phyloP scores from a whole-genome alignment of 2,888 invertebrate species.

The Chymomyza procnemis region DNA sequence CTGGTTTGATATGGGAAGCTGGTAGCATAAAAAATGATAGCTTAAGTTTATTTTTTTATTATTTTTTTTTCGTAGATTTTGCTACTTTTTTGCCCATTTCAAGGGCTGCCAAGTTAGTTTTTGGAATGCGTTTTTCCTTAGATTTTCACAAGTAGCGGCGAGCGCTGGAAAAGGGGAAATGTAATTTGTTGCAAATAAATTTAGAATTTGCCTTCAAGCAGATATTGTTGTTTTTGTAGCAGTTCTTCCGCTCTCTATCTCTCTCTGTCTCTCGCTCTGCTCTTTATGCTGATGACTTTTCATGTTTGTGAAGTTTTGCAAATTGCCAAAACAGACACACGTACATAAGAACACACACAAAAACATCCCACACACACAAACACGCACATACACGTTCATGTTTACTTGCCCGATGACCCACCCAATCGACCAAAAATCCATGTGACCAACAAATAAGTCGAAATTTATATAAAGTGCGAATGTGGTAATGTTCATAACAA shows the following conservation, averaged over 20 bases:
- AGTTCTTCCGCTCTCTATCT: not conserved
- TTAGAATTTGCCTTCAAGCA: constrained; percentile 44
- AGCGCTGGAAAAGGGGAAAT: constrained; percentile 19
- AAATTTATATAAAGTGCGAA: too few species aligned
- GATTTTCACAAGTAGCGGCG: constrained; percentile 2
- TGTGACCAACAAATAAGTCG: too few species aligned
- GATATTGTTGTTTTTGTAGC: constrained; percentile 1
- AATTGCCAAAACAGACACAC: constrained; percentile 46
- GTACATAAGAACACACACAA: constrained; percentile 10
- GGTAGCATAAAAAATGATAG: not conserved
- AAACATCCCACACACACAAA: too few species aligned
- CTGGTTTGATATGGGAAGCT: constrained; percentile 1
- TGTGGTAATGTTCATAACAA: too few species aligned
- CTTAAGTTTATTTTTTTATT: not conserved
- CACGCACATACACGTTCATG: constrained; percentile 20
- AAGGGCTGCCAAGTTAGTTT: not conserved
- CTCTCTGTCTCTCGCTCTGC: too few species aligned
- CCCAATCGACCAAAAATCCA: not conserved
- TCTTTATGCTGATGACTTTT: constrained; percentile 42
- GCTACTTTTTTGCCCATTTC: not conserved
- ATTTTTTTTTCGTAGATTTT: not conserved
- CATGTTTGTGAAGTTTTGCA: constrained; percentile 67
- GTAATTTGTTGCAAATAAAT: constrained; percentile 51
- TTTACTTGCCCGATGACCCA: not conserved
- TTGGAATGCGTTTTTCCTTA: not conserved